phyloP scores from a whole-genome alignment of 2,797 vertebrate genomes.

The Varecia variegata region DNA sequence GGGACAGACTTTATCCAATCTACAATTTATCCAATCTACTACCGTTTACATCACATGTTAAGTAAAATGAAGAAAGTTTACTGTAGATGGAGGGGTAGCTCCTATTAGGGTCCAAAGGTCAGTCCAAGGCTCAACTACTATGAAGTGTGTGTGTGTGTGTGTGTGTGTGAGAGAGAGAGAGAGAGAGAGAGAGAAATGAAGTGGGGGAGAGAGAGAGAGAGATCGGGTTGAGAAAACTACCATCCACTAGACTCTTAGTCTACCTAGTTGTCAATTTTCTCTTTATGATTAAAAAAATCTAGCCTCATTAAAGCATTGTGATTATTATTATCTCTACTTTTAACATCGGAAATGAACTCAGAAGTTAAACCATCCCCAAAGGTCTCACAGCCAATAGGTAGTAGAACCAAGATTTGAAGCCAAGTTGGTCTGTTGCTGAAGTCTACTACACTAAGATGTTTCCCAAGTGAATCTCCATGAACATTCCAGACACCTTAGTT shows the following conservation, averaged over 20 bases:
- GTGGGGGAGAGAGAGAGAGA: too few relatives aligned
- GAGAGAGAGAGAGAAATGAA: too few relatives aligned
- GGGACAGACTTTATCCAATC: neutral
- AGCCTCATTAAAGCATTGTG: neutral
- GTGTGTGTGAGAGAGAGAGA: too few relatives aligned
- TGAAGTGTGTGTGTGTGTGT: neutral
- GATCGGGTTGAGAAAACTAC: neutral
- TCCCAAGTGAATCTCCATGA: neutral
- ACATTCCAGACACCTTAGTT: neutral
- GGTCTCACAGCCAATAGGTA: neutral
- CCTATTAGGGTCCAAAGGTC: neutral
- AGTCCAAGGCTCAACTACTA: neutral
- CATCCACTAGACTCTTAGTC: neutral
- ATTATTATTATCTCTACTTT: neutral
- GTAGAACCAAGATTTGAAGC: neutral
- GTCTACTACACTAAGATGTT: neutral
- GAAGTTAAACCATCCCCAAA: neutral
- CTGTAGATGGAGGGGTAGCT: neutral
- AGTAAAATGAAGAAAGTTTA: neutral
- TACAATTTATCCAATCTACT: neutral
- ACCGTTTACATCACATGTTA: neutral
- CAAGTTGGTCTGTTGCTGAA: neutral
- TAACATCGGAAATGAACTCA: neutral
- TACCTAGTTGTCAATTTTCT: neutral
- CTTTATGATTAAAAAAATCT: neutral